Percentiles rank a stretch among this genome's conserved stretches.
phyloP scores from a whole-genome alignment of 2,113 vertebrate genomes.

The Empidonax alnorum region DNA sequence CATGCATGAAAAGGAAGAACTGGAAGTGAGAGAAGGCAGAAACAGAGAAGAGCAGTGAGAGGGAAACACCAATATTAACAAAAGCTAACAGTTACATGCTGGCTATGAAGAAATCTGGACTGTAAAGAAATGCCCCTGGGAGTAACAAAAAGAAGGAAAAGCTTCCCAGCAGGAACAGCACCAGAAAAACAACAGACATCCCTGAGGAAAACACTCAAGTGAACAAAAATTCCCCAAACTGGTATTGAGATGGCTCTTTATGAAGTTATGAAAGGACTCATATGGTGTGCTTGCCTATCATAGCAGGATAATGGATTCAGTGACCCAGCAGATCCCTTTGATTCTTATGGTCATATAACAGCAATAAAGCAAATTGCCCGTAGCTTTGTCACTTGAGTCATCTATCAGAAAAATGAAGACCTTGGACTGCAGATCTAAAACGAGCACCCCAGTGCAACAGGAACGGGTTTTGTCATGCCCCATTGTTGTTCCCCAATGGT shows the following conservation, averaged over 20 bases:
- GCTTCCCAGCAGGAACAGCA: background rate
- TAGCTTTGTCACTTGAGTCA: background rate
- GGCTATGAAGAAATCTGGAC: background rate
- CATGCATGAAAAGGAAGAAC: background rate
- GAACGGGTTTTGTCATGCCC: background rate
- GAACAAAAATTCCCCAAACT: background rate
- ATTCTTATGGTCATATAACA: background rate
- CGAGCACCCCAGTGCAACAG: background rate
- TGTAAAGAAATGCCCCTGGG: background rate
- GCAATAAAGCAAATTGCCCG: constrained; percentile 25
- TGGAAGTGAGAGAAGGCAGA: background rate
- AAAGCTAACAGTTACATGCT: background rate
- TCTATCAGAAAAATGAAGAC: background rate
- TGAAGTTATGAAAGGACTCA: background rate
- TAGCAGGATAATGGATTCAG: background rate
- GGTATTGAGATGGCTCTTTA: background rate
- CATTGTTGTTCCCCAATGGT: background rate
- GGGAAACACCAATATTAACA: background rate
- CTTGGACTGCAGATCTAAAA: background rate
- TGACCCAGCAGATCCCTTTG: constrained; percentile 33
- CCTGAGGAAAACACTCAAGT: background rate
- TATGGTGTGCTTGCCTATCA: background rate
- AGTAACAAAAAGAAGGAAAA: background rate
- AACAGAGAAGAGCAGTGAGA: background rate
- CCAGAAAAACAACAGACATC: background rate